Evolutionary conservation across 2,113 vertebrate species (phyloP).

Genomic region (Ceyx melanurus): DNA sequence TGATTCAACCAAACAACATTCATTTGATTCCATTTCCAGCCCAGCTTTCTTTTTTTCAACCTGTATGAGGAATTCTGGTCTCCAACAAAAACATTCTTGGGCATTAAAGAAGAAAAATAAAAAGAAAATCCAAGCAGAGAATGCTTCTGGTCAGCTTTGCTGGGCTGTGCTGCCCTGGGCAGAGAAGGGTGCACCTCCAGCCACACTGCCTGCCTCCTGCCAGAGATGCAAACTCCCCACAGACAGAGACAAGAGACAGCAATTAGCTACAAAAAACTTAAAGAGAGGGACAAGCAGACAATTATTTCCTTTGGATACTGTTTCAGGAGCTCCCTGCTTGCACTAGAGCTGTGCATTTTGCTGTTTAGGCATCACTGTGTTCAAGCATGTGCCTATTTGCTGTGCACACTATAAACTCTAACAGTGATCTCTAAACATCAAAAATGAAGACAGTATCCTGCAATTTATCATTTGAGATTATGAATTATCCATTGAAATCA

Average conservation of each 20-base stretch:
- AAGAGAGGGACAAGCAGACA: not conserved
- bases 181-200: not conserved
- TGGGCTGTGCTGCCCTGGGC: not conserved
- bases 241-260: not conserved
- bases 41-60: not conserved
- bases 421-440: not conserved
- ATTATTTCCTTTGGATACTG: not conserved
- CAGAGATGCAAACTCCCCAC: not conserved
- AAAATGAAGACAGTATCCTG: not conserved
- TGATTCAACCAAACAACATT: not conserved
- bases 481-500: not conserved
- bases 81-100: not conserved
- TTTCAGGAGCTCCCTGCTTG: not conserved
- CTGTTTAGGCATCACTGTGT: not conserved
- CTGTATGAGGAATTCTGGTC: not conserved
- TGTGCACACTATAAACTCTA: not conserved
- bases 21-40: not conserved
- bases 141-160: not conserved
- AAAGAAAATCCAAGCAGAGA: not conserved
- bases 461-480: not conserved
- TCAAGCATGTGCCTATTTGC: not conserved
- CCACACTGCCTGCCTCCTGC: not conserved
- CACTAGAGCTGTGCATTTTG: not conserved
- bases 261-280: not conserved
- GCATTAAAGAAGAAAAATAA: not conserved